Percentiles rank a stretch among this genome's conserved stretches.
These are phyloP conservation scores for Macaca fascicularis DNA, from an alignment of 2,113 vertebrate species.

Conservation along the genomic window T2T-MFA8v1.1 NC_088379.1:23525001-23525500, in stretches of 20 bases:
- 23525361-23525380: too few species aligned
- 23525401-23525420: too few species aligned
- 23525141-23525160: slow-evolving; percentile 21
- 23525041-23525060: not conserved
- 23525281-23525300: not conserved
- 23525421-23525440: too few species aligned
- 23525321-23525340: not conserved
- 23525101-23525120: slow-evolving; percentile 9
- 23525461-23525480: too few species aligned
- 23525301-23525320: not conserved
- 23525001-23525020: not conserved
- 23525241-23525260: not conserved
- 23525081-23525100: not conserved
- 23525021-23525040: not conserved
- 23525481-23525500: too few species aligned
- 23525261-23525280: not conserved
- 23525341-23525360: not conserved
- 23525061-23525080: not conserved
- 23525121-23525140: slow-evolving; percentile 39
- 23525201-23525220: not conserved
- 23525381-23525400: too few species aligned
- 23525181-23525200: not conserved
- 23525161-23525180: slow-evolving; percentile 32
- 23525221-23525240: not conserved
- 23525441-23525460: too few species aligned